These are phyloP conservation scores for Passer domesticus DNA, from an alignment of 2,113 vertebrate species.

Conservation along the genomic window DNA sequence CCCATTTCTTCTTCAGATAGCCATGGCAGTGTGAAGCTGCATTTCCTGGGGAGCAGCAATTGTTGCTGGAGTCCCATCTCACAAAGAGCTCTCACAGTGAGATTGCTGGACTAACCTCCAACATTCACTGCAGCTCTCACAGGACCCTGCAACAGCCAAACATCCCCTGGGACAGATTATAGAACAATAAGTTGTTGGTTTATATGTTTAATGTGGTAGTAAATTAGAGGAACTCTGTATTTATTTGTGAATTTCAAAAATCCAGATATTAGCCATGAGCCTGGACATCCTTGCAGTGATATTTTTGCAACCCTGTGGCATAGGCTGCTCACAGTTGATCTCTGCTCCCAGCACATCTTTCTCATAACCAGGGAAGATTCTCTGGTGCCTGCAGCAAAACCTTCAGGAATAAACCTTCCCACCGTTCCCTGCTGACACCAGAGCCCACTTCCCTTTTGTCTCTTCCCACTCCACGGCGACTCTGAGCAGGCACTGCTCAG, in stretches of 20 bases:
- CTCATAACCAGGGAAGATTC: background rate
- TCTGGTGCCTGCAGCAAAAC: background rate
- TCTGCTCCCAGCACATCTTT: background rate
- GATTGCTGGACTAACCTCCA: background rate
- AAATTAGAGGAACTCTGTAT: conserved; percentile 22
- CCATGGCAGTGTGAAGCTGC: background rate
- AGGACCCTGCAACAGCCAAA: background rate
- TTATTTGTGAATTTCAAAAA: background rate
- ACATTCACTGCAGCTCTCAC: background rate
- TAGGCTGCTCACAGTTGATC: background rate
- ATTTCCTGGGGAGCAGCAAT: background rate
- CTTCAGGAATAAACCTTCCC: background rate
- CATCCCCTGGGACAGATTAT: background rate
- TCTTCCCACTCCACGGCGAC: background rate
- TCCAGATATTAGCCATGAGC: background rate
- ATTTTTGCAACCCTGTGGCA: background rate
- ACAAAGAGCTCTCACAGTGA: background rate
- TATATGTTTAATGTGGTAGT: background rate
- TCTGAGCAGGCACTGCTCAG: background rate
- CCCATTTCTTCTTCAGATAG: background rate
- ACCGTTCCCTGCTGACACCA: rapidly evolving
- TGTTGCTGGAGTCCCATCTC: background rate
- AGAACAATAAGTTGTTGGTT: background rate
- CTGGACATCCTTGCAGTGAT: background rate
- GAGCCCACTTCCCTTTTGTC: background rate